Percentiles rank a stretch among this genome's conserved stretches.
These are phyloP conservation scores for Clinocottus analis DNA, from an alignment of 2,113 vertebrate genomes.

Conservation along the genomic window DNA sequence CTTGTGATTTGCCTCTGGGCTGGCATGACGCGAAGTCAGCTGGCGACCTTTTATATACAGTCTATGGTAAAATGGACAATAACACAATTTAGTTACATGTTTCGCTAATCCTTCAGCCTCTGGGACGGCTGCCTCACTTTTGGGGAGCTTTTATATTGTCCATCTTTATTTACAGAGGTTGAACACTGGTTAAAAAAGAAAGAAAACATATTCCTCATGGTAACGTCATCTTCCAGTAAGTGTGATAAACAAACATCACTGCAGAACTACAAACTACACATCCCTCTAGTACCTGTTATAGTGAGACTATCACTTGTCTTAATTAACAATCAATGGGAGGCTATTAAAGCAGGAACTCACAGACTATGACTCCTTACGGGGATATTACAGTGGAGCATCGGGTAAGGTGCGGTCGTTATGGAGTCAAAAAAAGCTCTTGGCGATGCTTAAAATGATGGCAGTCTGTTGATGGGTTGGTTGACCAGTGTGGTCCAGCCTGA, in stretches of 20 bases:
- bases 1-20: background rate
- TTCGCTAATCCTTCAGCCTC: too few species aligned
- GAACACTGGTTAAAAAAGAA: too few species aligned
- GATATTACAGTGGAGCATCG: background rate
- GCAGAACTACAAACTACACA: background rate
- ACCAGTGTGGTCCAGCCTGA: background rate
- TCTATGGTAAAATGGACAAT: too few species aligned
- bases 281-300: background rate
- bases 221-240: background rate
- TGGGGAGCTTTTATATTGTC: too few species aligned
- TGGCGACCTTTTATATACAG: too few species aligned
- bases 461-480: background rate
- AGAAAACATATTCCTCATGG: background rate
- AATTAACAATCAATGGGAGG: background rate
- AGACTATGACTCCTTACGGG: background rate
- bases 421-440: background rate
- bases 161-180: too few species aligned
- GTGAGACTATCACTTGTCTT: background rate
- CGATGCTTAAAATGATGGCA: background rate
- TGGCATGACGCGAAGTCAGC: background rate
- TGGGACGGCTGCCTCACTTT: too few species aligned
- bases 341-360: slow-evolving; percentile 1
- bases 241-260: background rate
- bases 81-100: too few species aligned
- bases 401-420: background rate